Conservation (phyloP, 2,888 invertebrate genomes). For the Labia minor region DNA sequence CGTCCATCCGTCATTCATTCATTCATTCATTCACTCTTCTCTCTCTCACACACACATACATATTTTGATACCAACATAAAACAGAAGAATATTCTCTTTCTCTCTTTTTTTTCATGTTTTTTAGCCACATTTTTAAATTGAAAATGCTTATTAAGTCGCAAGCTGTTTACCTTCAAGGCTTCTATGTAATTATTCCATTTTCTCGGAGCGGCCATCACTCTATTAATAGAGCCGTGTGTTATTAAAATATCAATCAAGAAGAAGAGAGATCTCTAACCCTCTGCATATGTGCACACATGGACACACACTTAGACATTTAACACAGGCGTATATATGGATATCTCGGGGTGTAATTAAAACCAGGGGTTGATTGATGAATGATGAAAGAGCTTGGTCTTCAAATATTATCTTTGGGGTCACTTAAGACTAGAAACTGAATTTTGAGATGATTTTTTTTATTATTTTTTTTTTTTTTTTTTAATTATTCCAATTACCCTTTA, state of each 20-base stretch:
- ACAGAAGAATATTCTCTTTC: neutral
- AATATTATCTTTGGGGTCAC: neutral
- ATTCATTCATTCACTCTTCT: no score
- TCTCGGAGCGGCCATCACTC: neutral
- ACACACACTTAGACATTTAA: neutral
- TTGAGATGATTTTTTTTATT: no score
- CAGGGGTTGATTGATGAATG: slow-evolving; percentile 3
- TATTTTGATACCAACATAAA: neutral
- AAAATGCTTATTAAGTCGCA: slow-evolving; percentile 1
- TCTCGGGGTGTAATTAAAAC: neutral
- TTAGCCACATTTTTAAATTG: neutral
- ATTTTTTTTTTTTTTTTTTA: no score
- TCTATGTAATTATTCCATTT: slow-evolving; percentile 13
- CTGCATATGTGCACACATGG: neutral
- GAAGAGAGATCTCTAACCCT: neutral
- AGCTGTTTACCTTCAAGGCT: neutral
- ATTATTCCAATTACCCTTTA: no score
- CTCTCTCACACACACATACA: no score
- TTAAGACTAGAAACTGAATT: neutral
- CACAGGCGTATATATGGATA: no score
- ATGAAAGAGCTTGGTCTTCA: neutral
- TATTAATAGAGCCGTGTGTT: neutral
- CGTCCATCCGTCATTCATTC: no score
- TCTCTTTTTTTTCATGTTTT: neutral
- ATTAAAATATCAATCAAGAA: slow-evolving; percentile 13